Conservation (phyloP, 1,140 invertebrate species). For the Zaprionus ghesquierei region DNA sequence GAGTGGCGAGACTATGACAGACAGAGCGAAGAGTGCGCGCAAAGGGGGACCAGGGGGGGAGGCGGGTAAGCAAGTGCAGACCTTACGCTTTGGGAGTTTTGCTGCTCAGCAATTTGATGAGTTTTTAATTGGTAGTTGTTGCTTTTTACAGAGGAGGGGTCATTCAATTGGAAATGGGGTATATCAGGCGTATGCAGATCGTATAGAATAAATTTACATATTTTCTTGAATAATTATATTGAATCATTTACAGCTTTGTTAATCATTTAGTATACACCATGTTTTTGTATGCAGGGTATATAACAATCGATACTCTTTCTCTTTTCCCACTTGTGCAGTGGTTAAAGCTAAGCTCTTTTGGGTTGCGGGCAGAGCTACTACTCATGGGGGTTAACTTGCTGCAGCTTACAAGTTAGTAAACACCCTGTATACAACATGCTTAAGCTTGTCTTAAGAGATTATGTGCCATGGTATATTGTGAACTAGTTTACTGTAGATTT, state of each 20-base stretch:
- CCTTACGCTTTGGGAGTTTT: constrained; percentile 26
- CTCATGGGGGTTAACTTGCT: not conserved
- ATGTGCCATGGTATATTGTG: too few species aligned
- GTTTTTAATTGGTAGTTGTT: constrained; percentile 46
- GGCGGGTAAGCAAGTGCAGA: not conserved
- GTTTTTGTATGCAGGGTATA: not conserved
- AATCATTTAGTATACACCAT: not conserved
- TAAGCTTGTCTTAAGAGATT: too few species aligned
- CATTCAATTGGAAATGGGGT: too few species aligned
- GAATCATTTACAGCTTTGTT: too few species aligned
- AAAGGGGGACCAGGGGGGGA: not conserved
- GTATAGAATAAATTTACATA: not conserved
- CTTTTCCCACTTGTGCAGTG: not conserved
- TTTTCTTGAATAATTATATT: too few species aligned
- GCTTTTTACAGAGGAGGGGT: not conserved
- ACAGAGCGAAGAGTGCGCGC: not conserved
- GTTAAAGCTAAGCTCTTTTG: not conserved
- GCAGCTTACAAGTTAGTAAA: too few species aligned
- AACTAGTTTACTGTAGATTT: not conserved
- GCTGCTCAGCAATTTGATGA: constrained; percentile 35
- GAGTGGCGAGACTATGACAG: constrained; percentile 3
- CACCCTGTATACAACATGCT: too few species aligned
- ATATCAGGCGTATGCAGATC: not conserved
- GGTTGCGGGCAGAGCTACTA: too few species aligned
- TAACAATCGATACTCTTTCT: not conserved